These are phyloP conservation scores for Chauna torquata DNA, from an alignment of 2,113 vertebrate species.

Conservation along the genomic window DNA sequence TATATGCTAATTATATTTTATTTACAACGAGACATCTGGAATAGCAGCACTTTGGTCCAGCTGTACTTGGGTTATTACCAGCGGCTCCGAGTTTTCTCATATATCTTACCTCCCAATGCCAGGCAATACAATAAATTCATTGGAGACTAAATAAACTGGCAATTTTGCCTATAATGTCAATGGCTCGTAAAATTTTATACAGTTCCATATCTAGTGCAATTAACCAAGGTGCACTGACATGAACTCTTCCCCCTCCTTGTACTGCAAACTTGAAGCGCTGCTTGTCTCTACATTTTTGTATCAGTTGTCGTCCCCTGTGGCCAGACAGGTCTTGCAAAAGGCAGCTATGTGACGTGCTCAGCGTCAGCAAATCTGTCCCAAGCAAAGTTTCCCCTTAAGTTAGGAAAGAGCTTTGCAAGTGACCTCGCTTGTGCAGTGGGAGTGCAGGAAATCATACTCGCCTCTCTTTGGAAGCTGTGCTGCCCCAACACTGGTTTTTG, in stretches of 20 bases:
- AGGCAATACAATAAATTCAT: not conserved
- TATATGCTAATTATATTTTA: not conserved
- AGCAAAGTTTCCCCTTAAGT: not conserved
- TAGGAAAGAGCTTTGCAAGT: not conserved
- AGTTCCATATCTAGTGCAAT: not conserved
- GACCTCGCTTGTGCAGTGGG: not conserved
- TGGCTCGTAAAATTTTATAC: not conserved
- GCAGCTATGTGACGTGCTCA: fast-evolving
- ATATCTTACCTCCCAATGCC: not conserved
- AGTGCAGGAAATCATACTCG: not conserved
- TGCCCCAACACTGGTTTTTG: not conserved
- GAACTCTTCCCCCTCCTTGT: not conserved
- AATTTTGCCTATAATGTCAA: not conserved
- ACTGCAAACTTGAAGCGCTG: not conserved
- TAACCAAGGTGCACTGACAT: not conserved
- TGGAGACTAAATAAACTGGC: not conserved
- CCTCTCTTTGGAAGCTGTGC: not conserved
- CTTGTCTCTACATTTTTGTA: not conserved
- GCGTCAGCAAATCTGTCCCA: not conserved
- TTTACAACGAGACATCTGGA: not conserved
- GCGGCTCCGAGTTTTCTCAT: not conserved
- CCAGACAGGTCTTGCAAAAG: not conserved
- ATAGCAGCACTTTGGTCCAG: not conserved
- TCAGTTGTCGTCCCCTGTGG: not conserved
- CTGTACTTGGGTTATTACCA: not conserved